These are phyloP conservation scores for Protobothrops mucrosquamatus DNA, from an alignment of 2,113 vertebrate species.

Conservation along the genomic window DNA sequence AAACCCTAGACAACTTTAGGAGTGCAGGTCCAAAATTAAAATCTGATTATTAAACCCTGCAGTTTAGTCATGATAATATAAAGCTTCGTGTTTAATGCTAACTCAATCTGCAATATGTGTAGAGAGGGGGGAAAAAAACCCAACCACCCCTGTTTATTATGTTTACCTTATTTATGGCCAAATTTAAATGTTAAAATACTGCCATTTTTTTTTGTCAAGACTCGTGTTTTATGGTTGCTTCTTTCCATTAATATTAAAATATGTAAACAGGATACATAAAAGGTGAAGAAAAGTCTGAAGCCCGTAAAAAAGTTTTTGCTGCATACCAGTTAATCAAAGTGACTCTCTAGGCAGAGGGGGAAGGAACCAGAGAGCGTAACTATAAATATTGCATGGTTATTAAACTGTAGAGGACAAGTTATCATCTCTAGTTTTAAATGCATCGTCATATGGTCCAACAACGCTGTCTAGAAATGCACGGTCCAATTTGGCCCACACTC, in stretches of 20 bases:
- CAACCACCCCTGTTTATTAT: constrained; percentile 22
- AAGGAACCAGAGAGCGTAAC: constrained; percentile 16
- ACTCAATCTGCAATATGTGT: constrained; percentile 26
- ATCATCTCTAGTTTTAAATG: constrained; percentile 5
- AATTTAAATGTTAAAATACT: constrained; percentile 53
- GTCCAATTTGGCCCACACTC: background rate
- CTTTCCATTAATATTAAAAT: constrained; percentile 55
- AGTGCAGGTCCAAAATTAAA: constrained; percentile 50
- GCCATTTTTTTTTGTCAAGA: constrained; percentile 23
- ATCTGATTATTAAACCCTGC: constrained; percentile 40
- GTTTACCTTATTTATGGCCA: constrained; percentile 45
- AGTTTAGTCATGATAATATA: constrained; percentile 35
- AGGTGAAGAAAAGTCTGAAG: constrained; percentile 41
- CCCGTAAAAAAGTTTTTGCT: constrained; percentile 44
- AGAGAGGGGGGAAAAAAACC: constrained; percentile 23
- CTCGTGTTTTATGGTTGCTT: constrained; percentile 43
- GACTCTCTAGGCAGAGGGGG: background rate
- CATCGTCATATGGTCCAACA: background rate
- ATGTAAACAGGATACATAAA: constrained; percentile 36
- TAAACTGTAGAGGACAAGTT: constrained; percentile 16
- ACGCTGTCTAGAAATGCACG: background rate
- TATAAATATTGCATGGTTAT: constrained; percentile 20
- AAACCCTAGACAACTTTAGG: constrained; percentile 21
- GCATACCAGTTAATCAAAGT: constrained; percentile 33
- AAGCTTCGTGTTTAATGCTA: constrained; percentile 47